A percentile compares a stretch with the other conserved stretches of the same genome.
Evolutionary conservation across 2,113 vertebrate genomes (phyloP).

Genomic region (Anthoscopus minutus): DNA sequence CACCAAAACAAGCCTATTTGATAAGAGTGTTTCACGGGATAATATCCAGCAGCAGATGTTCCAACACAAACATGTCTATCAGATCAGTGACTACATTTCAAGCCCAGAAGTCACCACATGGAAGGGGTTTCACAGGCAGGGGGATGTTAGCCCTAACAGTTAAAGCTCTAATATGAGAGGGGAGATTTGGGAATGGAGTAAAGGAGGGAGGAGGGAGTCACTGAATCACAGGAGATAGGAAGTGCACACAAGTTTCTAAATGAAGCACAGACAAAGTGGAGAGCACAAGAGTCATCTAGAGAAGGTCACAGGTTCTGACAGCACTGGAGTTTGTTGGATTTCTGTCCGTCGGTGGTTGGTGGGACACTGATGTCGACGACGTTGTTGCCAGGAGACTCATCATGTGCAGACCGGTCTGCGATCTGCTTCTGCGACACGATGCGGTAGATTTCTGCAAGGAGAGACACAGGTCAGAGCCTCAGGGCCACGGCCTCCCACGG

Average conservation of each 20-base stretch:
- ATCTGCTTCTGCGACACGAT: conserved; percentile 98
- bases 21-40: conserved; percentile 18
- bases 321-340: conserved; percentile 91
- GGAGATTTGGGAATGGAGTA: background rate
- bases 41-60: conserved; percentile 49
- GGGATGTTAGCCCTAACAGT: conserved; percentile 71
- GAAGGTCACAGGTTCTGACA: conserved; percentile 93
- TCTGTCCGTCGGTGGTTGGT: conserved; percentile 90
- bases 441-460: conserved; percentile 88
- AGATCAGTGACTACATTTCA: conserved; percentile 47
- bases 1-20: background rate
- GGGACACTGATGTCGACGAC: conserved; percentile 97
- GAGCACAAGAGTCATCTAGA: conserved; percentile 1
- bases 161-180: conserved; percentile 48
- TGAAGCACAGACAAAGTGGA: conserved; percentile 67
- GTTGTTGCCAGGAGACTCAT: conserved; percentile 96
- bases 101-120: conserved; percentile 46
- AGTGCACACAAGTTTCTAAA: conserved; percentile 70
- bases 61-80: conserved; percentile 37
- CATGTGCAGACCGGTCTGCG: conserved; percentile 84
- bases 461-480: background rate
- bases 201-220: conserved; percentile 44
- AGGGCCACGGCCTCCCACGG: fast-evolving
- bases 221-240: conserved; percentile 61
- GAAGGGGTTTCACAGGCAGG: conserved; percentile 31